Conservation (phyloP, 2,888 invertebrate genomes). For the Tribolium freemani region DNA sequence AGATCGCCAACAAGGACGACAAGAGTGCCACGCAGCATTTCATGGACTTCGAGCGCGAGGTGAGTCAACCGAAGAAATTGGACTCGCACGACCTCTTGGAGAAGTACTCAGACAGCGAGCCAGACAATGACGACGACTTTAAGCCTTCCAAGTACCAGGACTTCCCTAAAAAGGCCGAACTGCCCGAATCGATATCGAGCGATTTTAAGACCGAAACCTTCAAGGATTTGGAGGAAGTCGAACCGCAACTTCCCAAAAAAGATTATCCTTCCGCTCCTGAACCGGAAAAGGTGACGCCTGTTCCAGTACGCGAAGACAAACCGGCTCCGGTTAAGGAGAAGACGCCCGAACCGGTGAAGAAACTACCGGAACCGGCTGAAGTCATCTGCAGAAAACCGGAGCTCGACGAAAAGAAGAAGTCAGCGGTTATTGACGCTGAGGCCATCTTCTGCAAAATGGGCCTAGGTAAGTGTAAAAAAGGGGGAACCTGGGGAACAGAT, state of each 20-base stretch:
- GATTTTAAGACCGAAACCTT: conserved; percentile 54
- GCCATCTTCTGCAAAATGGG: conserved; percentile 82
- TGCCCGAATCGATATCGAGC: conserved; percentile 46
- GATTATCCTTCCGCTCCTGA: conserved; percentile 34
- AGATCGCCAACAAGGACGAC: conserved; percentile 50
- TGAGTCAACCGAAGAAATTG: conserved; percentile 38
- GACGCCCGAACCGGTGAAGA: conserved; percentile 36
- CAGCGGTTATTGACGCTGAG: conserved; percentile 74
- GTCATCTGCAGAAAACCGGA: conserved; percentile 54
- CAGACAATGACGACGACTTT: conserved; percentile 67
- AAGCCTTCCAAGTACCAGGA: conserved; percentile 58
- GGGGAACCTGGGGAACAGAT: neutral
- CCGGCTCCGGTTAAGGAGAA: conserved; percentile 42
- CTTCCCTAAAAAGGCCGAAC: conserved; percentile 48
- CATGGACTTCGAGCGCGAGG: conserved; percentile 62
- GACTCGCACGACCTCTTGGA: conserved; percentile 67
- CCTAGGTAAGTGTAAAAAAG: conserved; percentile 72
- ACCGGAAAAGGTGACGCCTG: conserved; percentile 38
- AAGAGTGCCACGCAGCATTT: conserved; percentile 60
- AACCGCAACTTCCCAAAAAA: conserved; percentile 47
- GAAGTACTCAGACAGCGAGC: conserved; percentile 74
- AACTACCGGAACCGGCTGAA: conserved; percentile 26
- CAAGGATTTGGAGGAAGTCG: conserved; percentile 60
- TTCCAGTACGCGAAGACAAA: conserved; percentile 38
- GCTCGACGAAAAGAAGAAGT: conserved; percentile 61